Percentiles rank a stretch among this genome's conserved stretches.
Evolutionary conservation across 1,140 invertebrate species (phyloP).

Genomic region (Euschistus heros): DNA sequence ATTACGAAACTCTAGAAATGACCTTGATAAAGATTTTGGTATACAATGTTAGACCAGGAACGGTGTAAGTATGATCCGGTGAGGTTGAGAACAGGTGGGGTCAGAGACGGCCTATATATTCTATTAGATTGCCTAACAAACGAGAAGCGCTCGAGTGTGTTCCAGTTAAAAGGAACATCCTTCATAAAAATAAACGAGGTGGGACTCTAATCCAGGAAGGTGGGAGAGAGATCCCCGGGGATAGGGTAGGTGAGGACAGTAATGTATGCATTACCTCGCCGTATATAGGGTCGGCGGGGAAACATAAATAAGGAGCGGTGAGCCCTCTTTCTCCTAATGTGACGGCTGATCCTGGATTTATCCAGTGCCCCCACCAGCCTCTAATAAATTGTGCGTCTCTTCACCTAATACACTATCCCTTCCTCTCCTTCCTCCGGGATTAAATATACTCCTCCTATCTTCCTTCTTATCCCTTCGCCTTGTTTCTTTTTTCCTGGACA

Average conservation of each 20-base stretch:
- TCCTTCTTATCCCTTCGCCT: slow-evolving; percentile 1
- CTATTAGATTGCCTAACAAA: too few species aligned
- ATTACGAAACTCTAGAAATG: too few species aligned
- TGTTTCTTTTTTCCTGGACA: too few species aligned
- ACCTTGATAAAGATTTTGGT: too few species aligned
- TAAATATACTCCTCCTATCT: slow-evolving; percentile 6
- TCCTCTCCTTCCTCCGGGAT: slow-evolving; percentile 1
- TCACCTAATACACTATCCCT: slow-evolving; percentile 10
- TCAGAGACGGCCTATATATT: too few species aligned
- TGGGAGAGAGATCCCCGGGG: slow-evolving; percentile 3
- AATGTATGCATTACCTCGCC: slow-evolving; percentile 14
- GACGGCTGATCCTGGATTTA: slow-evolving; percentile 13
- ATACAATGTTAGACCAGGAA: too few species aligned
- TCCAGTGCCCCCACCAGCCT: not conserved
- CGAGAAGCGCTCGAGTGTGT: not conserved
- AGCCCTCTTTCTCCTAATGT: slow-evolving; percentile 18
- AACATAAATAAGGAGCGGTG: slow-evolving; percentile 20
- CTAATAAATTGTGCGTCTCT: slow-evolving; percentile 19
- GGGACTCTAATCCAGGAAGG: not conserved
- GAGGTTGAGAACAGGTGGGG: too few species aligned
- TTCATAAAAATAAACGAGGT: slow-evolving; percentile 15
- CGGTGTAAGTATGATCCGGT: too few species aligned
- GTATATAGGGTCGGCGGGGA: slow-evolving; percentile 10
- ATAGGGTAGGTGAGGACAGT: slow-evolving; percentile 2
- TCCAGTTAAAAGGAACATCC: slow-evolving; percentile 14